Base-by-base conservation (phyloP, 1,140 invertebrate genomes). In the Zaprionus taronus region DNA sequence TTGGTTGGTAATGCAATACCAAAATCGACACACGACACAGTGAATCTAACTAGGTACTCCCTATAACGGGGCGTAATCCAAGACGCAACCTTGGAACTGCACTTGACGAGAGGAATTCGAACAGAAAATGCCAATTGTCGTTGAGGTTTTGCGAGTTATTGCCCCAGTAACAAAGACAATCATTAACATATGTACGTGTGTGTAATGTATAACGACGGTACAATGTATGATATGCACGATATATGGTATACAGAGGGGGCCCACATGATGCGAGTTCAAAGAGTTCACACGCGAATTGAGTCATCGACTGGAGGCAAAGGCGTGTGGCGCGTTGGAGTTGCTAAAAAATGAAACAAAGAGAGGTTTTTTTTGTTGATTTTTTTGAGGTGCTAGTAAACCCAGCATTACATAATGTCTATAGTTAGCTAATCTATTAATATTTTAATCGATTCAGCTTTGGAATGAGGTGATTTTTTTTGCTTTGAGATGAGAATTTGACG, bases 41-140 rank as follows among this genome's bases (percentile, higher is more conserved):
- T 34, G 2, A 11, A 34, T 9, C 31, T 34, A 34, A 34, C 31
- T 34, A 34, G 31, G 3, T 34, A 34, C 31, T 34, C 31, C 9
- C 1, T 71, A 11, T 49, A 22, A 0, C 11, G 24, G 17, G 5
- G 68, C 44, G 79, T 79, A 82, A 79, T 55, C 49, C 47, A 56
- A 83, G 60, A 74, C 56, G 14, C 17, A 78, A 70, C 80, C 80
- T 87, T 87, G 84, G 5, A 47, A 71, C 51, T 77, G 31, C 31
- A 36, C 67, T 79, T 73, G 75, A 55, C 67, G 47, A 24, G 58
- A 47, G 34, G 38, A 62, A 69, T 56, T 55, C 31, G 41, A 53
- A 70, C 47, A 31, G 15, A 71, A 55, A 63, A 28, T 49, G 51
- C 36, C 28, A 61, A 55, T 24, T 57, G 24, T 17, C 44, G 38